These are phyloP conservation scores for Callipepla californica DNA, from an alignment of 2,113 vertebrate species.

Conservation along the genomic window DNA sequence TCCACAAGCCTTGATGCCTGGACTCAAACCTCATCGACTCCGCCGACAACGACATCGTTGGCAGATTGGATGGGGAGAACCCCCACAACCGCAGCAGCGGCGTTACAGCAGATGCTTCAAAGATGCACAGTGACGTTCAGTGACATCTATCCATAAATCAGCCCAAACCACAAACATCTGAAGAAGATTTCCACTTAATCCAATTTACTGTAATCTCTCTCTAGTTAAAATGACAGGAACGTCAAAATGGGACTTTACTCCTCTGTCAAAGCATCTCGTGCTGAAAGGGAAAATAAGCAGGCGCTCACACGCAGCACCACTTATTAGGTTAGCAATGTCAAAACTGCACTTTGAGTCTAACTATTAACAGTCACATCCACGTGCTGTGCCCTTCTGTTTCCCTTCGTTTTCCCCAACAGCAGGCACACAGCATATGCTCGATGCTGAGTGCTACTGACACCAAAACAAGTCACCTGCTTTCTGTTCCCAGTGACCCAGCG, in stretches of 20 bases:
- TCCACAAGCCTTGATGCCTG: not conserved
- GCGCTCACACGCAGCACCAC: slow-evolving; percentile 31
- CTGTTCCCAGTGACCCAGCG: fast-evolving
- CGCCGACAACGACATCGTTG: not conserved
- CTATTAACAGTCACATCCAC: slow-evolving; percentile 64
- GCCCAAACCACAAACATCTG: slow-evolving; percentile 74
- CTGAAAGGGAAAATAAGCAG: slow-evolving; percentile 74
- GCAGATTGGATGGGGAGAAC: not conserved
- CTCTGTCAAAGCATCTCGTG: slow-evolving; percentile 68
- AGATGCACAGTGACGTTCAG: slow-evolving; percentile 67
- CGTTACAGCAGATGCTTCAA: slow-evolving; percentile 58
- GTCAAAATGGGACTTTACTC: slow-evolving; percentile 74
- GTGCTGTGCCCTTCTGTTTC: slow-evolving; percentile 65
- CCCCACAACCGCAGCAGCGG: too few species aligned
- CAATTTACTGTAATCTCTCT: slow-evolving; percentile 74
- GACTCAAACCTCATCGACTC: not conserved
- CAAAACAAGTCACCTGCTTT: not conserved
- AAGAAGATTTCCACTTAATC: slow-evolving; percentile 75
- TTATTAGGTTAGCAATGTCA: slow-evolving; percentile 74
- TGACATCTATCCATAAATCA: slow-evolving; percentile 75
- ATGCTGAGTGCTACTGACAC: not conserved
- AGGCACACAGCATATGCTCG: slow-evolving; percentile 18
- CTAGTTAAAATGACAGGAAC: slow-evolving; percentile 73
- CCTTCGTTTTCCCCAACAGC: slow-evolving; percentile 43
- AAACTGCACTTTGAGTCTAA: slow-evolving; percentile 69